A percentile compares a stretch with the other conserved stretches of the same genome.
These are phyloP conservation scores for Agrochola macilenta DNA, from an alignment of 2,888 invertebrate genomes.

Conservation along the genomic window DNA sequence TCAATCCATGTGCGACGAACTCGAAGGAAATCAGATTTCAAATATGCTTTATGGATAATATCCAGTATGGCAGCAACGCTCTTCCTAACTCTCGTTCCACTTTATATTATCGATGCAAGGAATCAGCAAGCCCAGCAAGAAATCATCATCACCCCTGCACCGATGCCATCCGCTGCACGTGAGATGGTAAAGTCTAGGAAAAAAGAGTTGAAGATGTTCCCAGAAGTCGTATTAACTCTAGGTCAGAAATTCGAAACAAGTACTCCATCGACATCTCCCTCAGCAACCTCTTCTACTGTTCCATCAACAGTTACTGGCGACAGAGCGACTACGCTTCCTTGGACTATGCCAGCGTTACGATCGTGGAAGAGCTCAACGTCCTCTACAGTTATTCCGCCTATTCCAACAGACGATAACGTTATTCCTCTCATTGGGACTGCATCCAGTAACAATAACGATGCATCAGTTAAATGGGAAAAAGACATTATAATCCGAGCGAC, in stretches of 20 bases:
- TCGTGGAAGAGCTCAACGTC: slow-evolving; percentile 83
- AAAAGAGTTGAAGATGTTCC: slow-evolving; percentile 82
- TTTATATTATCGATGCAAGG: slow-evolving; percentile 82
- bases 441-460: slow-evolving; percentile 80
- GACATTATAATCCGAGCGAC: slow-evolving; percentile 85
- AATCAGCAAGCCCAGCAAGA: slow-evolving; percentile 75
- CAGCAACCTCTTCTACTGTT: slow-evolving; percentile 71
- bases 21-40: slow-evolving; percentile 80
- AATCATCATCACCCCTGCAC: slow-evolving; percentile 72
- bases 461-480: slow-evolving; percentile 84
- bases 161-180: slow-evolving; percentile 76
- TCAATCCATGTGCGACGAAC: slow-evolving; percentile 85
- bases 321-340: slow-evolving; percentile 83
- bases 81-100: slow-evolving; percentile 80
- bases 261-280: slow-evolving; percentile 71
- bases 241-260: slow-evolving; percentile 76
- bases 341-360: slow-evolving; percentile 89
- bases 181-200: slow-evolving; percentile 83
- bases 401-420: slow-evolving; percentile 80
- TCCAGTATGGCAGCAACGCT: slow-evolving; percentile 81
- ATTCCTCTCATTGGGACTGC: slow-evolving; percentile 79
- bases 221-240: slow-evolving; percentile 76
- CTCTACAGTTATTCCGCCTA: slow-evolving; percentile 79
- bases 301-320: slow-evolving; percentile 73
- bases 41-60: slow-evolving; percentile 82